Evolutionary conservation across 2,888 invertebrate genomes (phyloP).

Genomic region (Oxytorus armatus): DNA sequence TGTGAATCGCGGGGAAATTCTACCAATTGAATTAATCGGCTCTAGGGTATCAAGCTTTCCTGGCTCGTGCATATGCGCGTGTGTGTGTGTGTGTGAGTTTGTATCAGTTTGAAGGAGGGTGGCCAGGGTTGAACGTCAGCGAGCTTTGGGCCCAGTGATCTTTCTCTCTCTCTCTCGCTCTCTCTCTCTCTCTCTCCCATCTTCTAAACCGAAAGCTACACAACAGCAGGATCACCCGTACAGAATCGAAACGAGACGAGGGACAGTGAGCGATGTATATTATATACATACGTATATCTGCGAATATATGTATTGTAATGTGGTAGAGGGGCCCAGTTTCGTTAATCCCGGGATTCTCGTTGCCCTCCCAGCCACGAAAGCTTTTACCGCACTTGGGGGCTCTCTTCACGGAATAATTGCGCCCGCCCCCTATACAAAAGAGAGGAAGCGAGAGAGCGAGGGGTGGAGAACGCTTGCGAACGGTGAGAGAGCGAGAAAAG

Average conservation of each 20-base stretch:
- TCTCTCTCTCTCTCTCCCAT: slow-evolving; percentile 3
- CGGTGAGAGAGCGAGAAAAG: slow-evolving; percentile 14
- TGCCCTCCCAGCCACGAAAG: slow-evolving; percentile 33
- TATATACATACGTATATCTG: not conserved
- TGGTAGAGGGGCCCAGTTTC: slow-evolving; percentile 22
- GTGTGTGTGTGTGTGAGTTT: not conserved
- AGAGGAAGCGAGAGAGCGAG: slow-evolving; percentile 12
- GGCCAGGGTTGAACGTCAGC: slow-evolving; percentile 31
- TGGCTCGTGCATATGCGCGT: slow-evolving; percentile 14
- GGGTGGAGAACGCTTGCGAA: not conserved
- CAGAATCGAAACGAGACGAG: slow-evolving; percentile 54
- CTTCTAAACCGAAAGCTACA: slow-evolving; percentile 24
- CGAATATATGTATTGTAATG: not conserved
- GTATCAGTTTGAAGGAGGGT: not conserved
- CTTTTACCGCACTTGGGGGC: slow-evolving; percentile 60
- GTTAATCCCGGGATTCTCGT: slow-evolving; percentile 23
- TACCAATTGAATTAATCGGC: slow-evolving; percentile 67
- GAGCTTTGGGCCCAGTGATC: slow-evolving; percentile 37
- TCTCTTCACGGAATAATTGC: slow-evolving; percentile 48
- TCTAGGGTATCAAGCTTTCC: slow-evolving; percentile 53
- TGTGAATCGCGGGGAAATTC: slow-evolving; percentile 65
- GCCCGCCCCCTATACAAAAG: slow-evolving; percentile 6
- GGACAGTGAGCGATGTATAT: slow-evolving; percentile 21
- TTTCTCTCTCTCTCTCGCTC: slow-evolving; percentile 1
- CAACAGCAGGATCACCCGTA: slow-evolving; percentile 31